Conservation (phyloP, 2,888 invertebrate species). For the Tribolium freemani region DNA sequence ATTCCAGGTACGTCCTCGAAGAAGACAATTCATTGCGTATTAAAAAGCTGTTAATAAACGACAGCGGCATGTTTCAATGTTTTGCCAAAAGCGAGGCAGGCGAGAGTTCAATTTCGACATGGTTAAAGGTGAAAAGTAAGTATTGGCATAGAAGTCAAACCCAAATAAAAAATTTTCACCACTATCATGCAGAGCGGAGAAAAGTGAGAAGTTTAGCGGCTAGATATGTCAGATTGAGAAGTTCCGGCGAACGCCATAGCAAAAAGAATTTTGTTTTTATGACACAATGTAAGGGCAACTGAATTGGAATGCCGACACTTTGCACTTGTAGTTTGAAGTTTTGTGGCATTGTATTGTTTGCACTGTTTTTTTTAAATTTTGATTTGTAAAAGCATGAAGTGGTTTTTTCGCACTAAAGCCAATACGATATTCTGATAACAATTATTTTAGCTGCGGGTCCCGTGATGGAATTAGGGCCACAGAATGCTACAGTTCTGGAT, state of each 20-base stretch:
- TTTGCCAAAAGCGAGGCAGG: slow-evolving; percentile 93
- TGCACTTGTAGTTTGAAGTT: slow-evolving; percentile 37
- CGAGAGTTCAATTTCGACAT: slow-evolving; percentile 89
- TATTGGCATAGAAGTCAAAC: slow-evolving; percentile 53
- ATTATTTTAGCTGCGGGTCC: slow-evolving; percentile 84
- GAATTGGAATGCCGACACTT: slow-evolving; percentile 31
- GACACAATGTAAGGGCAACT: slow-evolving; percentile 63
- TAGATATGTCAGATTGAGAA: slow-evolving; percentile 64
- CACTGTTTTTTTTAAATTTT: slow-evolving; percentile 20
- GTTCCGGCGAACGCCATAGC: slow-evolving; percentile 64
- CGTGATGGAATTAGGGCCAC: slow-evolving; percentile 85
- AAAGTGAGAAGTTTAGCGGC: slow-evolving; percentile 60
- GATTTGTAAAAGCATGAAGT: slow-evolving; percentile 13
- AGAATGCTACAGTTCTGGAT: slow-evolving; percentile 91
- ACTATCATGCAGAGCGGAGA: slow-evolving; percentile 47
- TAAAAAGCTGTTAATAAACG: slow-evolving; percentile 83
- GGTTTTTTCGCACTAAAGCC: background rate
- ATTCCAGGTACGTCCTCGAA: slow-evolving; percentile 79
- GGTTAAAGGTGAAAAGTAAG: slow-evolving; percentile 97
- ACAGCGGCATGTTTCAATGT: slow-evolving; percentile 97
- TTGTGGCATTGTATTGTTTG: slow-evolving; percentile 45
- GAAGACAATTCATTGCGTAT: slow-evolving; percentile 88
- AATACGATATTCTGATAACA: background rate
- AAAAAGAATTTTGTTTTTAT: slow-evolving; percentile 66
- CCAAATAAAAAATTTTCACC: slow-evolving; percentile 33